A percentile compares a stretch with the other conserved stretches of the same genome.
These are phyloP conservation scores for Molossus molossus DNA, from an alignment of 2,797 vertebrate genomes.

Conservation along the genomic window DNA sequence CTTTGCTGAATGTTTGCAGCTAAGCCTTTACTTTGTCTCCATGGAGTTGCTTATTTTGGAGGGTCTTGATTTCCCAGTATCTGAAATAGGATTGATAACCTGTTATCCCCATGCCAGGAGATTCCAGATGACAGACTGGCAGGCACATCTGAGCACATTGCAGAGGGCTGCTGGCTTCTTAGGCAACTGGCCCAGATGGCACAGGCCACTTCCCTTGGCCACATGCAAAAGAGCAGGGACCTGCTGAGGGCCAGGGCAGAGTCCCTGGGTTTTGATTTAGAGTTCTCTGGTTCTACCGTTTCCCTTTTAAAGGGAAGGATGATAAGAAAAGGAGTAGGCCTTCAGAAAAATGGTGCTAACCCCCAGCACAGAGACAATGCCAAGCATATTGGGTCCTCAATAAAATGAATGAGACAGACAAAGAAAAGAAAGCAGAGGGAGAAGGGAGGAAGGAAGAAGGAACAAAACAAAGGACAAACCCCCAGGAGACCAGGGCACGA, in stretches of 20 bases:
- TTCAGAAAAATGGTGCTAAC: not conserved
- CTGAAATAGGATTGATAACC: not conserved
- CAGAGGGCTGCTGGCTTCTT: not conserved
- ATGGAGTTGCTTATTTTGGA: not conserved
- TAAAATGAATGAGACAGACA: fast-evolving
- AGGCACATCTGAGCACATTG: fast-evolving
- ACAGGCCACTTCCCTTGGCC: fast-evolving
- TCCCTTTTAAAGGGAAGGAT: not conserved
- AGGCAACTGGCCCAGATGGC: no score
- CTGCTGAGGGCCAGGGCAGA: not conserved
- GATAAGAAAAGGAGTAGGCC: not conserved
- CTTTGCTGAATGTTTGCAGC: fast-evolving
- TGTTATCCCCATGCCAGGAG: not conserved
- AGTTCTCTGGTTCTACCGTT: not conserved
- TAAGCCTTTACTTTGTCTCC: not conserved
- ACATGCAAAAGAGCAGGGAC: fast-evolving
- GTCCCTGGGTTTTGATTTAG: no score
- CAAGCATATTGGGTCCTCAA: not conserved
- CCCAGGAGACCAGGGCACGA: no score
- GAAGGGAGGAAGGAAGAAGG: not conserved
- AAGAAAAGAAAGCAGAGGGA: no score
- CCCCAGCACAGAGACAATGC: not conserved
- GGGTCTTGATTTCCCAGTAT: no score
- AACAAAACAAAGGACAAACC: not conserved
- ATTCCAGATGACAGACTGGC: fast-evolving